phyloP scores from a whole-genome alignment of 2,797 vertebrate genomes.

The Bovichtus diacanthus region DNA sequence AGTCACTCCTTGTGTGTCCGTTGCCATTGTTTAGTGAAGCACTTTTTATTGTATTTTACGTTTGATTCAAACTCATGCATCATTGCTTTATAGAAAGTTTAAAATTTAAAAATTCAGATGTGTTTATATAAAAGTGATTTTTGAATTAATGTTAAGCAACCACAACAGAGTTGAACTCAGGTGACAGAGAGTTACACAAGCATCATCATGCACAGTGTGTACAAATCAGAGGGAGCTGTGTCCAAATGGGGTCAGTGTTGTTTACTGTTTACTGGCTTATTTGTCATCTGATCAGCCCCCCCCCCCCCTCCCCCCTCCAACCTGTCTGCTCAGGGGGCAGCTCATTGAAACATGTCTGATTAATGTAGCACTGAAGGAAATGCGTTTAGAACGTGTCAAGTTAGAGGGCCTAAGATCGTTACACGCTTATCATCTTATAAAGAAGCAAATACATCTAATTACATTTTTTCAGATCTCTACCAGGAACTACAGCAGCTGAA shows the following conservation, averaged over 20 bases:
- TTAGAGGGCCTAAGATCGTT: not conserved
- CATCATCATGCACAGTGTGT: slow-evolving; percentile 20
- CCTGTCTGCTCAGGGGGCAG: slow-evolving; percentile 39
- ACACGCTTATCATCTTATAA: not conserved
- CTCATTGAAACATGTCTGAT: slow-evolving; percentile 20
- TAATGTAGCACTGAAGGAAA: not conserved
- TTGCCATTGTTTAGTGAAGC: not conserved
- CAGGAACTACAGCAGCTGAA: slow-evolving; percentile 95
- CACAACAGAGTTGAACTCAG: slow-evolving; percentile 17
- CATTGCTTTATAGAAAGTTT: not conserved
- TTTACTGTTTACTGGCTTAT: slow-evolving; percentile 78
- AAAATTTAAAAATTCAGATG: not conserved
- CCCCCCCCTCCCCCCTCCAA: slow-evolving; percentile 1
- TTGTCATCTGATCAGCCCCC: slow-evolving; percentile 67
- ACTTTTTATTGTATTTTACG: no score
- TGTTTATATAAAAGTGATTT: not conserved
- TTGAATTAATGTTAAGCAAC: not conserved
- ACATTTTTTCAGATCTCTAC: slow-evolving; percentile 88
- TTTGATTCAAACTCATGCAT: not conserved
- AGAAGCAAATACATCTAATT: not conserved
- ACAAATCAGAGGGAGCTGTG: slow-evolving; percentile 44
- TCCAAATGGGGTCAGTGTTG: slow-evolving; percentile 78
- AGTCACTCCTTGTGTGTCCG: slow-evolving; percentile 31
- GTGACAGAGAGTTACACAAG: slow-evolving; percentile 47
- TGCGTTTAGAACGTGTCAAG: not conserved